A percentile compares a stretch with the other conserved stretches of the same genome.
Conservation (phyloP, 92 coral and sea anemone species). For the Bergia puertoricense region DNA sequence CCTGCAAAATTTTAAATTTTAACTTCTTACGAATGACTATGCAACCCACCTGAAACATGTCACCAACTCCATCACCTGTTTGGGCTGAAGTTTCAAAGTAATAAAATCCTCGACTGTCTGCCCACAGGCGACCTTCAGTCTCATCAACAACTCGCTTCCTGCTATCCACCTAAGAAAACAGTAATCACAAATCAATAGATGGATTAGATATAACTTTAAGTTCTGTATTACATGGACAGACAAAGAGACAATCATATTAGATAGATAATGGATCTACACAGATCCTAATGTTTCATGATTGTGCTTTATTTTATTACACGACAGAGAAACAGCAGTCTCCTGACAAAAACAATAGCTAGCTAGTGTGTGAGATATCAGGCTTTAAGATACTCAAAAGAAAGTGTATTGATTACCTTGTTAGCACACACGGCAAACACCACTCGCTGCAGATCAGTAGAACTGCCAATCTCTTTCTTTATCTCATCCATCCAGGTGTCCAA, state of each 20-base stretch:
- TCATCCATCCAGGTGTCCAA: slow-evolving; percentile 93
- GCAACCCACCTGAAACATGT: slow-evolving; percentile 83
- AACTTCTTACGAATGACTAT: not conserved
- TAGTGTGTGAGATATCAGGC: not conserved
- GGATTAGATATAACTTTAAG: too few species aligned
- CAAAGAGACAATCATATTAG: too few species aligned
- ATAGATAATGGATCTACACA: too few species aligned
- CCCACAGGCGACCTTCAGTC: slow-evolving; percentile 87
- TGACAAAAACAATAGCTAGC: not conserved
- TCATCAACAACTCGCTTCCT: slow-evolving; percentile 81
- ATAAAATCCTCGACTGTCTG: slow-evolving; percentile 84
- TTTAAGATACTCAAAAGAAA: not conserved
- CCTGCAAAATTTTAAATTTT: too few species aligned
- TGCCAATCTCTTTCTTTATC: slow-evolving; percentile 90
- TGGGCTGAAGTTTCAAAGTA: slow-evolving; percentile 98
- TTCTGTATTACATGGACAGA: not conserved
- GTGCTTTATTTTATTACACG: too few species aligned
- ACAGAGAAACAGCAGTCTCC: too few species aligned
- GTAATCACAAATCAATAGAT: not conserved
- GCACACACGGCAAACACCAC: slow-evolving; percentile 93
- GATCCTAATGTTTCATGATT: too few species aligned
- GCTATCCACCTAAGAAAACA: slow-evolving; percentile 59
- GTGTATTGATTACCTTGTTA: slow-evolving; percentile 67
- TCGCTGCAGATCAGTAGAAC: slow-evolving; percentile 71
- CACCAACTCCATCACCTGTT: slow-evolving; percentile 89